These are phyloP conservation scores for Calypte anna DNA, from an alignment of 2,113 vertebrate species.

Conservation along the genomic window DNA sequence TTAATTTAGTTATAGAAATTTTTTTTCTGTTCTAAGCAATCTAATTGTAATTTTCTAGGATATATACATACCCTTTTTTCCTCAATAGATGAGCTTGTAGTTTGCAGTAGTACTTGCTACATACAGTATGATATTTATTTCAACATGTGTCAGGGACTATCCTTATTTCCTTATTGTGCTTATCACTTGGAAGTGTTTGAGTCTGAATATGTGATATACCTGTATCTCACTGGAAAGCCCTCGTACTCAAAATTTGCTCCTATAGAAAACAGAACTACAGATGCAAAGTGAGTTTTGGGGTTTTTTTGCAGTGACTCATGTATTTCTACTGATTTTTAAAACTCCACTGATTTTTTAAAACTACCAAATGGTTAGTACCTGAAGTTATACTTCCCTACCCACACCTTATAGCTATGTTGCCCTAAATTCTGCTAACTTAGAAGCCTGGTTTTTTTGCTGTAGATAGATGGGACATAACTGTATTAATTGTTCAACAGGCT, in stretches of 20 bases:
- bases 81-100: not conserved
- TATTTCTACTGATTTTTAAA: not conserved
- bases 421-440: not conserved
- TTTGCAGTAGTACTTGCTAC: not conserved
- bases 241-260: not conserved
- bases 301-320: not conserved
- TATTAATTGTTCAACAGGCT: not conserved
- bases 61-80: not conserved
- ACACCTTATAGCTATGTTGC: not conserved
- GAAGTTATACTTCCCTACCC: not conserved
- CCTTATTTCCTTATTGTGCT: not conserved
- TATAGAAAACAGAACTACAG: not conserved
- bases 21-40: not conserved
- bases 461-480: not conserved
- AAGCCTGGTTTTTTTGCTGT: not conserved
- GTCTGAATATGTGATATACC: not conserved
- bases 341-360: not conserved
- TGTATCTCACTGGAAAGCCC: not conserved
- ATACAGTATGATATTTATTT: not conserved
- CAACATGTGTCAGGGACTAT: not conserved
- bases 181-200: not conserved
- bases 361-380: not conserved
- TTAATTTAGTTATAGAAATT: not conserved
- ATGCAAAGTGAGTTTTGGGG: not conserved
- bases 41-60: not conserved